phyloP scores from a whole-genome alignment of 2,113 vertebrate genomes.

The Polypterus senegalus region DNA sequence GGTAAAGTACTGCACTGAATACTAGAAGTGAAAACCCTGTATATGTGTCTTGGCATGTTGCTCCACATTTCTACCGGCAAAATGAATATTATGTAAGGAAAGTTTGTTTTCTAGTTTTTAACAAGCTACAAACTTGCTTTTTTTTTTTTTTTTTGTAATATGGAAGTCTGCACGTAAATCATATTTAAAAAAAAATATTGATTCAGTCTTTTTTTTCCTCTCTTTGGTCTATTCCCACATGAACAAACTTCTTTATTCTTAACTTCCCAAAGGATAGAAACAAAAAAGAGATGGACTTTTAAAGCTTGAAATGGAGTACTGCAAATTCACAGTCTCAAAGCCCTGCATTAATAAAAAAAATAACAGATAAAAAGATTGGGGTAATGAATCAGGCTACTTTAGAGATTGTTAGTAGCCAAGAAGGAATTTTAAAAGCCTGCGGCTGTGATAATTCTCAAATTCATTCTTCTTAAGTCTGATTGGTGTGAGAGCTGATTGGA shows the following conservation, averaged over 20 bases:
- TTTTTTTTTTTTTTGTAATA: conserved; percentile 36
- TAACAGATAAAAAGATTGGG: conserved; percentile 21
- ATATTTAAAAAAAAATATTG: conserved; percentile 47
- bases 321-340: conserved; percentile 22
- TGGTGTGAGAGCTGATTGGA: neutral
- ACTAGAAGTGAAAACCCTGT: too few relatives aligned
- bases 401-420: neutral
- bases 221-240: conserved; percentile 29
- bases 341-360: conserved; percentile 38
- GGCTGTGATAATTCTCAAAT: conserved; percentile 28
- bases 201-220: conserved; percentile 34
- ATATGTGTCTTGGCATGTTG: too few relatives aligned
- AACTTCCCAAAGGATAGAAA: conserved; percentile 43
- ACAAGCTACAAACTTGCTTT: too few relatives aligned
- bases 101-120: too few relatives aligned
- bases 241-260: conserved; percentile 46
- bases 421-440: neutral
- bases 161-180: conserved; percentile 50
- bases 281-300: conserved; percentile 54
- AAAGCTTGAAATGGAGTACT: conserved; percentile 46
- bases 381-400: conserved; percentile 2
- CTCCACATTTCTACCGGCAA: too few relatives aligned
- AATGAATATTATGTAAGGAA: too few relatives aligned
- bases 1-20: too few relatives aligned
- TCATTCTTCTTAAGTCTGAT: conserved; percentile 12